Evolutionary conservation across 2,797 vertebrate genomes (phyloP).

Genomic region (Hephaestus fuliginosus): DNA sequence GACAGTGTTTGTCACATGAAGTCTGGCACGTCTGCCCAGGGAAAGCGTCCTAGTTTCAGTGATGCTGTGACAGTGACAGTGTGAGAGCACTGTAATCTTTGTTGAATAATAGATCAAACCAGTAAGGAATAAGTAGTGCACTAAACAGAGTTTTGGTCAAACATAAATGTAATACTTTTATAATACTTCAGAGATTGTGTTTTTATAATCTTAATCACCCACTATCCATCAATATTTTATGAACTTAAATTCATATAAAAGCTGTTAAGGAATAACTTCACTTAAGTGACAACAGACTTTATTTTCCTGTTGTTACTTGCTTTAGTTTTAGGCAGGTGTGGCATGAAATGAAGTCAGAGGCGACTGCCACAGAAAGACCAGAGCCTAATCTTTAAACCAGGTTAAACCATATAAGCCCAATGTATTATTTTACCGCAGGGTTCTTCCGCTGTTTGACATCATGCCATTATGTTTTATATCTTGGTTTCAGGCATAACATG

Average conservation of each 20-base stretch:
- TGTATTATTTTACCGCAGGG: conserved; percentile 9
- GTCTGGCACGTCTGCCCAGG: background rate
- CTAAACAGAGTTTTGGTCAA: background rate
- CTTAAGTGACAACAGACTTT: background rate
- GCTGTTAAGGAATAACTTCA: background rate
- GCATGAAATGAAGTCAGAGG: background rate
- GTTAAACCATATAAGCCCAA: conserved; percentile 12
- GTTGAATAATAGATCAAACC: conserved; percentile 29
- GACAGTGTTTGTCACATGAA: conserved; percentile 5
- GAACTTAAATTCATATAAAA: background rate
- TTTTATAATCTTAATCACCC: background rate
- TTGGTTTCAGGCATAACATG: conserved; percentile 18
- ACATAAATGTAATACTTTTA: background rate
- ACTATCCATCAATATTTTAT: background rate
- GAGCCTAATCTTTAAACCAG: conserved; percentile 5
- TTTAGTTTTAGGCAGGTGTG: conserved; percentile 35
- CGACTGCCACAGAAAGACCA: background rate
- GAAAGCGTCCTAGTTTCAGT: conserved; percentile 23
- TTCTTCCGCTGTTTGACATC: conserved; percentile 3
- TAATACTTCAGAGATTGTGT: background rate
- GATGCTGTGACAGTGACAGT: conserved; percentile 8
- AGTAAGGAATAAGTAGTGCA: background rate
- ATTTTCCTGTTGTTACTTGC: conserved; percentile 37
- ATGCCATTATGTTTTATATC: conserved; percentile 12
- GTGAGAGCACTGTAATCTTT: conserved; percentile 11